These are phyloP conservation scores for Lemur catta DNA, from an alignment of 2,797 vertebrate genomes.

Conservation along the genomic window DNA sequence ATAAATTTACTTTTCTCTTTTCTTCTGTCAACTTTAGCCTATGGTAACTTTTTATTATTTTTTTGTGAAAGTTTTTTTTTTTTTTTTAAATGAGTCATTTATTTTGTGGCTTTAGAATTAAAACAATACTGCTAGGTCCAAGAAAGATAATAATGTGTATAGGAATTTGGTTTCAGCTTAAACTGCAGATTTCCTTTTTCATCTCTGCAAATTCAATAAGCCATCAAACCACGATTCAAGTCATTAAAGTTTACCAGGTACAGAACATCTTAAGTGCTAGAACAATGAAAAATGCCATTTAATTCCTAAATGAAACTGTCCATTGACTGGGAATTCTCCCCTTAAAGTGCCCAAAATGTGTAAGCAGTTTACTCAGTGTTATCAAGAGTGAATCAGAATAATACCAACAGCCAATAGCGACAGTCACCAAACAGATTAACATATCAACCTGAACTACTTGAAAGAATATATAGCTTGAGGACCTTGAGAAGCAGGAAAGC, in stretches of 20 bases:
- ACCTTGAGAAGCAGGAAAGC: background rate
- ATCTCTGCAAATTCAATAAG: conserved; percentile 32
- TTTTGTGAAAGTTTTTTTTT: background rate
- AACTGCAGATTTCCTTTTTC: background rate
- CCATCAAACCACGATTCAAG: background rate
- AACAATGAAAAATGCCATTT: conserved; percentile 14
- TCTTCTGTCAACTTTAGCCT: background rate
- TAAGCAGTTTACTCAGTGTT: background rate
- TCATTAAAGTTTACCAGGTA: background rate
- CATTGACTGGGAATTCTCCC: background rate
- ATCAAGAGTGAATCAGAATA: background rate
- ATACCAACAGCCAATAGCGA: background rate
- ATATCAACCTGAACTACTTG: background rate
- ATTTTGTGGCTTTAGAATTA: conserved; percentile 21
- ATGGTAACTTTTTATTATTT: background rate
- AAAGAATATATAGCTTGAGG: background rate
- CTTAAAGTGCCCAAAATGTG: background rate
- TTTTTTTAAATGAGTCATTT: background rate
- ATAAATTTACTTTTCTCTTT: background rate
- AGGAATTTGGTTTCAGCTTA: background rate
- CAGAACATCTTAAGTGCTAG: background rate
- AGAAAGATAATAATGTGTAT: background rate
- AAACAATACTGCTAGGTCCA: background rate
- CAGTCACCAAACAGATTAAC: background rate
- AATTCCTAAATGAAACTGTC: background rate